Base-by-base conservation (phyloP, 1,140 invertebrate species). In the Philopotamus ludificatus region DNA sequence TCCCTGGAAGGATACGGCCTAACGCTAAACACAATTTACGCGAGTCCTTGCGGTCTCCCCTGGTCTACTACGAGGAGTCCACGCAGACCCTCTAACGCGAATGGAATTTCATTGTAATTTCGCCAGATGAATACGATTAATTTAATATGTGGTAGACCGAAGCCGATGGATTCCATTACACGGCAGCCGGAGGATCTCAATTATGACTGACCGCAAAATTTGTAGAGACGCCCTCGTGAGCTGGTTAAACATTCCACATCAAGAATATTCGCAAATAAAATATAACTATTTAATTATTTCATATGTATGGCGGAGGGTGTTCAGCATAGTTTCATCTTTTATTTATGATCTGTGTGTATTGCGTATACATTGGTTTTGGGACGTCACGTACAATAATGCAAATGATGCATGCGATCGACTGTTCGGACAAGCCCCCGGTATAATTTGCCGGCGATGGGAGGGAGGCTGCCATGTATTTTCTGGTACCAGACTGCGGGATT, bases 31-130 rank as follows among this genome's bases (percentile, higher is more conserved):
- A 49, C 67, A 68, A 68, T 68, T 68, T 65, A 64, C 49, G 62
- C 16, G 62, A 65, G 49, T 62, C 67, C 67, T 65, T 68, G 67
- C 58, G 66, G 66, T 64, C 62, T 34, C 28, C 12, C 15, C 25
- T 28, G 34, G 25, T 50, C 21, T 53, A 53, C 49, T 12, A 63
- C 12, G 49, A 53, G 49, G 21, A 25, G 26, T 58, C 53, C 8
- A 41, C 22, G n/a, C 26, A 20, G 26, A 1, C 41, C 20, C 20
- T 2, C 57, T 9, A 15, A 7, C 28, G 42, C 47, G 57, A 64
- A 68, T 68, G 62, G 67, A 68, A 65, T 65, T 68, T 47, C 67
- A 10, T 25, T 68, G 66, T 68, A 68, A 67, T 68, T 68, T 62
- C 45, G 26, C 16, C 51, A 47, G 65, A 65, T 64, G 55, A 61